phyloP scores from a whole-genome alignment of 1,140 invertebrate species.

The Lepidostoma basale region DNA sequence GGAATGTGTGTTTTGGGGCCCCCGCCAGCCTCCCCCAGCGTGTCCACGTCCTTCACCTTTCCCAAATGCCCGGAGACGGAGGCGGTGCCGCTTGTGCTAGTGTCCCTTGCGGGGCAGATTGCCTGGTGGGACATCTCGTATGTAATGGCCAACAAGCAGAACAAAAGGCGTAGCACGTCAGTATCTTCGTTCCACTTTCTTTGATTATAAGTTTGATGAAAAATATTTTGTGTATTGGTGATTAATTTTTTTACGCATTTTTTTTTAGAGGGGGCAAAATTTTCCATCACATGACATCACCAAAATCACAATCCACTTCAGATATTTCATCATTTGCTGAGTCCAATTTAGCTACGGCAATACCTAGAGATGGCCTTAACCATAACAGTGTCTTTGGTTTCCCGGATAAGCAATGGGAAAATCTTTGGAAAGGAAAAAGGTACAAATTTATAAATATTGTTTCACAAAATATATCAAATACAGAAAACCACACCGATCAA shows the following conservation, averaged over 20 bases:
- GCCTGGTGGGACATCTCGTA: conserved; percentile 38
- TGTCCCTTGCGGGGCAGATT: conserved; percentile 40
- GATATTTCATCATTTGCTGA: neutral
- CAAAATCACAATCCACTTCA: neutral
- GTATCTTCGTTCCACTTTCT: neutral
- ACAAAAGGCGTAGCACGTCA: conserved; percentile 25
- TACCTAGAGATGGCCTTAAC: neutral
- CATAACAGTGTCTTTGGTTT: neutral
- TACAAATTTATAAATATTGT: neutral
- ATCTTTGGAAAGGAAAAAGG: conserved; percentile 37
- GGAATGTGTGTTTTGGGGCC: too few species aligned
- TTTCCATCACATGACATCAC: conserved; percentile 5
- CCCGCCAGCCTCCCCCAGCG: neutral
- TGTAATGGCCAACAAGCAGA: conserved; percentile 11
- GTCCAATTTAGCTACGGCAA: neutral
- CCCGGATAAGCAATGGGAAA: conserved; percentile 29
- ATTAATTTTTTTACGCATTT: neutral
- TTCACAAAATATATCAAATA: too few species aligned
- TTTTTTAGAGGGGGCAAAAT: conserved; percentile 17
- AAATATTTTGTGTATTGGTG: neutral
- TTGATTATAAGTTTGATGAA: too few species aligned
- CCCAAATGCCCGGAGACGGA: neutral
- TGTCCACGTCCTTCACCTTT: neutral
- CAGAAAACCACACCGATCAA: too few species aligned
- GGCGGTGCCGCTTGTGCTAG: conserved; percentile 31